Evolutionary conservation across 1,140 invertebrate species (phyloP).

Genomic region (Euura saliciscinereae): DNA sequence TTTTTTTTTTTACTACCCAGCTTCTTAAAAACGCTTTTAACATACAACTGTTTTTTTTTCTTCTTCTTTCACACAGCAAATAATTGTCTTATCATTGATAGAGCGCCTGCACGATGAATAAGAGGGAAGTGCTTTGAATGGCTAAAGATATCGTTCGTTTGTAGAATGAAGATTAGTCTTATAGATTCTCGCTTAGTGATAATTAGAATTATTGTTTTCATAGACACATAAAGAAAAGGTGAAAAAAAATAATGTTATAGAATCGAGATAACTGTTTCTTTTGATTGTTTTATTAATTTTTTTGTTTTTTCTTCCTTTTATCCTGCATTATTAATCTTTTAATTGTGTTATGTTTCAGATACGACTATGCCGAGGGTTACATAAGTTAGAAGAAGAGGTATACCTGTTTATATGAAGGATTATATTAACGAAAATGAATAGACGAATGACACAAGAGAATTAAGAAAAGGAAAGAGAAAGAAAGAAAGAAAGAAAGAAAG

Average conservation of each 20-base stretch:
- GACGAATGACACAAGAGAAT: background rate
- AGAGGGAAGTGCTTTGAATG: no score
- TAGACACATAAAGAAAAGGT: no score
- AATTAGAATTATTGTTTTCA: no score
- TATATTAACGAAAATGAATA: conserved; percentile 29
- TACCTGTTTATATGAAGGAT: conserved; percentile 40
- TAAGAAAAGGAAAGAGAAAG: conserved; percentile 25
- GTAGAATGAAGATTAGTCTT: no score
- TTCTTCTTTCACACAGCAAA: background rate
- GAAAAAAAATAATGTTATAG: no score
- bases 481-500: conserved; percentile 14
- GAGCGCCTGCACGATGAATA: no score
- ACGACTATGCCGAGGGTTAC: conserved; percentile 48
- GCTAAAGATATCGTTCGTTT: no score
- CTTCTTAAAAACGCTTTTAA: no score
- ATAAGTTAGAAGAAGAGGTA: conserved; percentile 48
- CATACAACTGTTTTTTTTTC: background rate
- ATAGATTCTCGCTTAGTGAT: no score
- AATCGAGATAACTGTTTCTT: background rate
- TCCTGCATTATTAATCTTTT: no score
- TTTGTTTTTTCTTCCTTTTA: background rate
- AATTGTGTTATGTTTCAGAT: conserved; percentile 37
- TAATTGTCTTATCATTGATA: background rate
- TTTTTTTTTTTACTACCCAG: background rate
- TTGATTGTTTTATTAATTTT: conserved; percentile 13